A percentile compares a stretch with the other conserved stretches of the same genome.
These are phyloP conservation scores for Timema cristinae DNA, from an alignment of 2,888 invertebrate species.

Conservation along the genomic window DNA sequence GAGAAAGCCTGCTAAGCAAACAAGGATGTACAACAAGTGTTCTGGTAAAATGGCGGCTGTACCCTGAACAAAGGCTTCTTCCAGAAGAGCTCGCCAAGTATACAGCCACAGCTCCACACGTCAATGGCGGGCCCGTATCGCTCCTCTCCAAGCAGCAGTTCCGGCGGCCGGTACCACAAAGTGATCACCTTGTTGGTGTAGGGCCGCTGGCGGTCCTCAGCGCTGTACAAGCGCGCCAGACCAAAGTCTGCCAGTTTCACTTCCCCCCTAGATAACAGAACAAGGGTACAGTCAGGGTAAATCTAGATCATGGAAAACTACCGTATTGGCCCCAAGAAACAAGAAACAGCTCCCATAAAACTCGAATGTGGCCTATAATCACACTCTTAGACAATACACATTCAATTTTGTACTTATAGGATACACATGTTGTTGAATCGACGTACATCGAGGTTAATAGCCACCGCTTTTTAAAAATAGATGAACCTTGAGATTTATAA, in stretches of 20 bases:
- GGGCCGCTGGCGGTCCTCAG: conserved; percentile 90
- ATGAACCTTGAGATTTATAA: too few species aligned
- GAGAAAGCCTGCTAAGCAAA: conserved; percentile 12
- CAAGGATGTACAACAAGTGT: not conserved
- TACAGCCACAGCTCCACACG: conserved; percentile 99
- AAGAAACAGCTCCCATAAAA: too few species aligned
- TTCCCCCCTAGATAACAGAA: conserved; percentile 70
- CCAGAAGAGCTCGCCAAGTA: conserved; percentile 93
- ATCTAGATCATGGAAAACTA: too few species aligned
- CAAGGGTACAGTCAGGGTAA: too few species aligned
- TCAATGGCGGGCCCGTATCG: conserved; percentile 96
- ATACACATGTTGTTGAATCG: too few species aligned
- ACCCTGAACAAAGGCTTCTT: conserved; percentile 96
- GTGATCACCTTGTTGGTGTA: conserved; percentile 99
- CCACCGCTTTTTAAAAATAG: too few species aligned
- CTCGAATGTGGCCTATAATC: too few species aligned
- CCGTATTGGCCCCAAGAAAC: too few species aligned
- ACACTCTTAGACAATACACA: too few species aligned
- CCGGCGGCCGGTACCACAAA: conserved; percentile 98
- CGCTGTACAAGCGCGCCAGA: conserved; percentile 90
- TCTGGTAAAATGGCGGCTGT: conserved; percentile 12
- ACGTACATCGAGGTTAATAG: too few species aligned
- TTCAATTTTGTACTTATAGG: too few species aligned
- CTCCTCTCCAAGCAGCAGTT: conserved; percentile 93
- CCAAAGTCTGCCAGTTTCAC: conserved; percentile 99